Conservation (phyloP, 2,888 invertebrate genomes). For the Drosophila imparisetae region DNA sequence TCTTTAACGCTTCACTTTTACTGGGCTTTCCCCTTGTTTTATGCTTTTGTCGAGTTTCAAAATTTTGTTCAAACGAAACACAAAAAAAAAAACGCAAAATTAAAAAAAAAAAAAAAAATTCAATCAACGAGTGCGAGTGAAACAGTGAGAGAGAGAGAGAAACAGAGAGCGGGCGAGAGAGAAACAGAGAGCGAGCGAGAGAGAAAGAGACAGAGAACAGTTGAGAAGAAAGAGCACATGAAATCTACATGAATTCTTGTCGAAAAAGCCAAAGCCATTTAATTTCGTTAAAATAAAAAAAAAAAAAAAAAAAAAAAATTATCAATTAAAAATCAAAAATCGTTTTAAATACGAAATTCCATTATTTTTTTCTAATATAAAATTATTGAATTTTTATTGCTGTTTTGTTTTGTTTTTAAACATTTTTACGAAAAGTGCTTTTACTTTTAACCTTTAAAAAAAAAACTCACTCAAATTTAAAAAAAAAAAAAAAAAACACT, state of each 20-base stretch:
- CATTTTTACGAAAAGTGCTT: constrained; percentile 42
- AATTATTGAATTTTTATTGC: constrained; percentile 8
- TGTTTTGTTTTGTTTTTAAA: constrained; percentile 5
- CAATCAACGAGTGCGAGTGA: constrained; percentile 45
- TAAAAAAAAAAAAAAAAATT: constrained; percentile 8
- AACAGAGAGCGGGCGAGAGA: constrained; percentile 29
- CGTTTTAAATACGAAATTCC: constrained; percentile 22
- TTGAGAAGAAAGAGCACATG: constrained; percentile 72
- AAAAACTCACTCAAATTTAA: constrained; percentile 25
- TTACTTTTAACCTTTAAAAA: constrained; percentile 45
- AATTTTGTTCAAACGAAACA: constrained; percentile 17
- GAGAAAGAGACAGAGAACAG: constrained; percentile 62
- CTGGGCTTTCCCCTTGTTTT: constrained; percentile 28
- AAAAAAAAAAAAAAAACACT: constrained; percentile 18
- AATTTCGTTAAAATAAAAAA: constrained; percentile 48
- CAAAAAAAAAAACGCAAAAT: constrained; percentile 14
- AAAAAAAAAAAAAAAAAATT: constrained; percentile 1
- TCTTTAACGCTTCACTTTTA: constrained; percentile 17
- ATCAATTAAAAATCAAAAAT: constrained; percentile 3
- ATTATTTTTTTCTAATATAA: neutral
- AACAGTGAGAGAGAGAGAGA: constrained; percentile 36
- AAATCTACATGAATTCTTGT: constrained; percentile 60
- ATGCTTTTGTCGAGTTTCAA: constrained; percentile 26
- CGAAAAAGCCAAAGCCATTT: constrained; percentile 82
- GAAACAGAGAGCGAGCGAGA: constrained; percentile 33